phyloP scores from a whole-genome alignment of 2,888 invertebrate species.

The Spisula subtruncata region DNA sequence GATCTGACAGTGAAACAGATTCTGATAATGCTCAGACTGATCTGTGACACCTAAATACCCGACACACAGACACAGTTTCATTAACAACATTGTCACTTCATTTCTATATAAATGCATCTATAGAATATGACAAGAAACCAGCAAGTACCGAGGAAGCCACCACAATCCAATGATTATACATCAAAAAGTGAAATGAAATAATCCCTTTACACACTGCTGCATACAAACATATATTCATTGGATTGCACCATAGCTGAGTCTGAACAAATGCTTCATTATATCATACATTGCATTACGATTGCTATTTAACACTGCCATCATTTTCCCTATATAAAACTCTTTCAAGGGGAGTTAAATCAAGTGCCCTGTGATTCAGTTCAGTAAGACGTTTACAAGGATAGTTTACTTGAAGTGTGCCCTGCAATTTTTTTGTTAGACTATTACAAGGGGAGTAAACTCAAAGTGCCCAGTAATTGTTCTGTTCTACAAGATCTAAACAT shows the following conservation, averaged over 20 bases:
- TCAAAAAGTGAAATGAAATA: constrained; percentile 1
- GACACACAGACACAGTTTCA: background rate
- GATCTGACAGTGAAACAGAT: background rate
- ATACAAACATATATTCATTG: background rate
- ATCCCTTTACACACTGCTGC: background rate
- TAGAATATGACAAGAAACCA: background rate
- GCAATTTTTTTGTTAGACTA: too few relatives aligned
- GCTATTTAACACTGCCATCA: too few relatives aligned
- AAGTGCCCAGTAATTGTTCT: too few relatives aligned
- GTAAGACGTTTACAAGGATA: too few relatives aligned
- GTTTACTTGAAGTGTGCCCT: too few relatives aligned
- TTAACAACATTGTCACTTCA: background rate
- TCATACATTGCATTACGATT: too few relatives aligned
- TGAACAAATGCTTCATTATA: background rate
- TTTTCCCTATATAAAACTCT: too few relatives aligned
- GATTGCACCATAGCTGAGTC: background rate
- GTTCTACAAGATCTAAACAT: too few relatives aligned
- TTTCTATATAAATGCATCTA: background rate
- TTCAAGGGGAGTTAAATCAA: too few relatives aligned
- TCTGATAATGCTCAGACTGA: background rate
- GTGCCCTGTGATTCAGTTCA: too few relatives aligned
- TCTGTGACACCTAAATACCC: too few relatives aligned
- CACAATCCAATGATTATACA: background rate
- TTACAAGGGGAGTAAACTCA: too few relatives aligned
- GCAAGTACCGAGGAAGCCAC: background rate